Conservation (phyloP, 1,140 invertebrate genomes). For the Drosophila sp. region DNA sequence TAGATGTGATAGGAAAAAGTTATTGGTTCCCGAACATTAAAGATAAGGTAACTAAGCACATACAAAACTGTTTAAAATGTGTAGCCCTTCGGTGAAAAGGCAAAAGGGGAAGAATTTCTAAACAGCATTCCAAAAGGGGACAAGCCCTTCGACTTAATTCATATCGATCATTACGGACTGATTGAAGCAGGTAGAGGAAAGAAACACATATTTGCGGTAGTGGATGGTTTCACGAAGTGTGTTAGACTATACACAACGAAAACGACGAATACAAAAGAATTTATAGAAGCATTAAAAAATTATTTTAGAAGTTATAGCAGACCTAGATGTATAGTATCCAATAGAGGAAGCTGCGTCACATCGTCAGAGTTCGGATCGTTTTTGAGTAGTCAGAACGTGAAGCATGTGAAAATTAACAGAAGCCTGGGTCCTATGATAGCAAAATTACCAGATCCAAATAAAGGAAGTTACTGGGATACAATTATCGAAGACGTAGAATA, state of each 20-base stretch:
- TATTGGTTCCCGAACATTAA: neutral
- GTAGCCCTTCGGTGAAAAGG: neutral
- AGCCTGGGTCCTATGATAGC: neutral
- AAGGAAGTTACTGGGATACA: conserved; percentile 40
- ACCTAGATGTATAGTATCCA: too few relatives aligned
- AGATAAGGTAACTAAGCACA: neutral
- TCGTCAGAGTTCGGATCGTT: too few relatives aligned
- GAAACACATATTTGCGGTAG: neutral
- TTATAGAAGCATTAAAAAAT: too few relatives aligned
- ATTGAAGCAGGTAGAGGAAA: neutral
- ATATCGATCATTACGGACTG: too few relatives aligned
- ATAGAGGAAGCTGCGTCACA: neutral
- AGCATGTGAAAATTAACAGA: neutral
- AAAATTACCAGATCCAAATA: conserved; percentile 22
- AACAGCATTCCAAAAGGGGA: neutral
- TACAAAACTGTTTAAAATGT: neutral
- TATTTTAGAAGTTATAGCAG: too few relatives aligned
- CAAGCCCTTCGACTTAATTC: neutral
- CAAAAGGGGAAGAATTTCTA: neutral
- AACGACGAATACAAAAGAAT: too few relatives aligned
- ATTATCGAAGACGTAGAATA: conserved; percentile 2
- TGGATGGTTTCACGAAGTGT: neutral
- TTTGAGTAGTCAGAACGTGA: too few relatives aligned
- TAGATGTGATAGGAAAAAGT: neutral
- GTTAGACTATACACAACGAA: neutral